Conservation (phyloP, 2,888 invertebrate species). For the Drosophila lacicola region DNA sequence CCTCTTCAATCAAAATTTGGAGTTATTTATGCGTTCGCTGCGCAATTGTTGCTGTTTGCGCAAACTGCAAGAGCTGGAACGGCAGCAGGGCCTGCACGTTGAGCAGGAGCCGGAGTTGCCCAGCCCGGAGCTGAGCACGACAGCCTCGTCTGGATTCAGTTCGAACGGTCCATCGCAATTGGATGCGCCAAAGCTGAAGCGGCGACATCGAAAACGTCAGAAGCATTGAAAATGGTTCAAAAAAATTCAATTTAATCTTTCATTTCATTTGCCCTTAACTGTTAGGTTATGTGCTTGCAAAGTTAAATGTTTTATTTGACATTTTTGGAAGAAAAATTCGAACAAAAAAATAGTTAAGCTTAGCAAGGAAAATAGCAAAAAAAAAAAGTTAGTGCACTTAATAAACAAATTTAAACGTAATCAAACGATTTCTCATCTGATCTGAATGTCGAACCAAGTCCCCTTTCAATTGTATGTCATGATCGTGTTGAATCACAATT, state of each 20-base stretch:
- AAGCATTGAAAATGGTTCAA: slow-evolving; percentile 13
- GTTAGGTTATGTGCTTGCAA: slow-evolving; percentile 10
- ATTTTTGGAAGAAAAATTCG: background rate
- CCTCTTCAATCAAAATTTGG: slow-evolving; percentile 69
- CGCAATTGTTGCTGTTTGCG: slow-evolving; percentile 57
- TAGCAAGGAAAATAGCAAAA: slow-evolving; percentile 16
- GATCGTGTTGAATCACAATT: background rate
- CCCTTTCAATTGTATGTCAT: background rate
- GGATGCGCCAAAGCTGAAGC: slow-evolving; percentile 4
- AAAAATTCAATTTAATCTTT: background rate
- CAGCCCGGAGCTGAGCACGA: background rate
- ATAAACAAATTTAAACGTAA: background rate
- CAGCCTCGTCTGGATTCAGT: slow-evolving; percentile 21
- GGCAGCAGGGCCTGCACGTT: slow-evolving; percentile 14
- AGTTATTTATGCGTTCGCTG: slow-evolving; percentile 68
- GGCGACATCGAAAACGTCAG: slow-evolving; percentile 15
- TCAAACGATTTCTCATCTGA: too few species aligned
- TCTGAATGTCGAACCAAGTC: background rate
- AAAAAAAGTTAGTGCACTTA: slow-evolving; percentile 9
- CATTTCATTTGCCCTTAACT: slow-evolving; percentile 8
- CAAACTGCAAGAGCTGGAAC: slow-evolving; percentile 30
- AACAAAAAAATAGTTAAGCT: slow-evolving; percentile 15
- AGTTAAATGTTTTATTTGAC: background rate
- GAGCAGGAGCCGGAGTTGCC: slow-evolving; percentile 5
- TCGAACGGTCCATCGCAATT: background rate